Percentiles rank a stretch among this genome's conserved stretches.
Conservation (phyloP, 2,113 vertebrate species). For the Callionymus lyra region DNA sequence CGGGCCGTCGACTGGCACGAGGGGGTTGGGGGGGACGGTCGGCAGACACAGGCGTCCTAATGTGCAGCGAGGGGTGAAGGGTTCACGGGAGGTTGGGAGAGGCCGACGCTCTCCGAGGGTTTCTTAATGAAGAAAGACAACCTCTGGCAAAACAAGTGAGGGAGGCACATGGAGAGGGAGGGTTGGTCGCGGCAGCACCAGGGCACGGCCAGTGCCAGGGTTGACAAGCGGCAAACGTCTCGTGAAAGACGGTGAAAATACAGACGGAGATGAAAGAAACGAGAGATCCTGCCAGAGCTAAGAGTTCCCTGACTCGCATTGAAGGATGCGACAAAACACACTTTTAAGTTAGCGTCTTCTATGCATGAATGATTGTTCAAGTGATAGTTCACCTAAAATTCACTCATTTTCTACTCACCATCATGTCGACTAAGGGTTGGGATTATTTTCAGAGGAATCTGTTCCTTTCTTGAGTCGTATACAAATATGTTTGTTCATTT, state of each 20-base stretch:
- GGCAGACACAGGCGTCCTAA: slow-evolving; percentile 25
- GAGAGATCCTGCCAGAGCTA: slow-evolving; percentile 25
- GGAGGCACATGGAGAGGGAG: slow-evolving; percentile 15
- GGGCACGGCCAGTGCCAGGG: slow-evolving; percentile 29
- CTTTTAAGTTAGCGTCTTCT: slow-evolving; percentile 47
- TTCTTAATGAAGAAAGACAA: slow-evolving; percentile 43
- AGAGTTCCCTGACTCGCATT: slow-evolving; percentile 49
- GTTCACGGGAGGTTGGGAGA: slow-evolving; percentile 36
- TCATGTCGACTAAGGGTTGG: too few relatives aligned
- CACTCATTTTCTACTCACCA: too few relatives aligned
- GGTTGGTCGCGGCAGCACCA: too few relatives aligned
- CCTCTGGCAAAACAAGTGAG: slow-evolving; percentile 27
- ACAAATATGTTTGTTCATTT: too few relatives aligned
- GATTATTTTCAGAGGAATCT: too few relatives aligned
- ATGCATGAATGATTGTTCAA: slow-evolving; percentile 49
- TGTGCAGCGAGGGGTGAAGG: slow-evolving; percentile 24
- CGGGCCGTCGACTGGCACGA: slow-evolving; percentile 37
- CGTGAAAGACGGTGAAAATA: slow-evolving; percentile 36
- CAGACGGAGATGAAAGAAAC: slow-evolving; percentile 19
- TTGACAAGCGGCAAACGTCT: slow-evolving; percentile 39
- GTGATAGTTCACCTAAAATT: too few relatives aligned
- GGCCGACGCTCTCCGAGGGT: slow-evolving; percentile 23
- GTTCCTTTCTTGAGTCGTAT: too few relatives aligned
- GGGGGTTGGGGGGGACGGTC: slow-evolving; percentile 30
- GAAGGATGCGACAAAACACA: slow-evolving; percentile 33